Evolutionary conservation across 1,140 invertebrate genomes (phyloP), one percentile per base, ranked within the genome.

Genomic region (Palaemon carinicauda): DNA sequence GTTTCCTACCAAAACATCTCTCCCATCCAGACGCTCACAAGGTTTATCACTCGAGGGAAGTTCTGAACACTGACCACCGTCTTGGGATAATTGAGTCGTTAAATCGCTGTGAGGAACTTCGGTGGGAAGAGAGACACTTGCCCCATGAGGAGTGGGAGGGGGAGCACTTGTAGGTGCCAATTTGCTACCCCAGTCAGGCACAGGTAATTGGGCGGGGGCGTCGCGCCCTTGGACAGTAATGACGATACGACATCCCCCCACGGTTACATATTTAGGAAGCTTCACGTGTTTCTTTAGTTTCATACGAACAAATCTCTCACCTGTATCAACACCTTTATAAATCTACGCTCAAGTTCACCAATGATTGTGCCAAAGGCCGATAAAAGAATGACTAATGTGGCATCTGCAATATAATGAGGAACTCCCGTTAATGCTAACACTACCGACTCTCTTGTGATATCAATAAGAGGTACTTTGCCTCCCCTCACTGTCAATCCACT

Each of bases 301-400:
- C 29, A 92, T 78, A 29, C 91, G 88, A 17, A 91, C 90, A 31
- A 92, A 90, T 21, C 92, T 89, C 88, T 92, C 92, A 14, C 92
- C 92, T 17, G 92, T 92, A 88, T 92, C 91, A 14, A 92, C 91
- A 5, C 91, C 91, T 77, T 91, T 91, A 88, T 91, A 92, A 65
- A 90, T 21, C 92, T 89, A n/a, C 91, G 90, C 85, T 92, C 92
- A 27, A 92, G 90, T 24, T 91, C 90, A 5, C 91, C 90, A 17
- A 91, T 90, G 15, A 91, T 90, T 31, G 91, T 91, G n/a, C 91
- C 91, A 87, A 91, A 91, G 27, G 90, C 90, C 29, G 90, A 90
- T 14, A 92, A 87, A 7, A 91, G 86, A n/a, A 91, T 89, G 51
- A 90, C 89, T 0, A 92, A 88, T 19, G 90, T 90, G 3, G 89